Evolutionary conservation across 2,113 vertebrate genomes (phyloP).

Genomic region (Oryctolagus cuniculus): DNA sequence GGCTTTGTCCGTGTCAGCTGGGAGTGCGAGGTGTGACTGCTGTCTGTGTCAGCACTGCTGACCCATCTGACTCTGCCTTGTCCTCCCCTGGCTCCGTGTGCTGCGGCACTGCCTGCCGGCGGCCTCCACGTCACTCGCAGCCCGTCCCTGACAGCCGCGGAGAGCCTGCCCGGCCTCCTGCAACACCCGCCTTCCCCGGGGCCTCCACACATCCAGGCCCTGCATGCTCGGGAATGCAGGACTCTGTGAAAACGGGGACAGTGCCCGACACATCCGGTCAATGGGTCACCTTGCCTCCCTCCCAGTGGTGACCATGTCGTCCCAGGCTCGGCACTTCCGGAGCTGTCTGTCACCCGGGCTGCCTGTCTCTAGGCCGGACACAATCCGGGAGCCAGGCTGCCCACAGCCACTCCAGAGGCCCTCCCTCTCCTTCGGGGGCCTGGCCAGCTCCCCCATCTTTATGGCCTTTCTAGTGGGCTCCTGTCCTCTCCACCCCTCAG

Average conservation of each 20-base stretch:
- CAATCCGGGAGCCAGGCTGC: fast-evolving
- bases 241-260: not conserved
- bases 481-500: not conserved
- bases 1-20: not conserved
- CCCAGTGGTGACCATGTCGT: not conserved
- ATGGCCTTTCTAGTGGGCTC: not conserved
- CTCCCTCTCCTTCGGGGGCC: not conserved
- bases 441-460: not conserved
- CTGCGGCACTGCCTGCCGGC: too few relatives aligned
- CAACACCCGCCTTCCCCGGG: not conserved
- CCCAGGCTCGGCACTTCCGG: not conserved
- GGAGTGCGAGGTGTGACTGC: too few relatives aligned
- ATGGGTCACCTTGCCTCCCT: not conserved
- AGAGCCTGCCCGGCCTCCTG: not conserved
- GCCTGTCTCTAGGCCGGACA: too few relatives aligned
- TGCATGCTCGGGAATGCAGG: not conserved
- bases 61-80: not conserved
- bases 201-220: not conserved
- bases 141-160: not conserved
- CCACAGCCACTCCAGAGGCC: not conserved
- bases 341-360: not conserved
- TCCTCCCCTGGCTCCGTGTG: not conserved
- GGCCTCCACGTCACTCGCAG: not conserved
- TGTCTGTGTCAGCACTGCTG: too few relatives aligned
- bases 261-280: not conserved